Conservation (phyloP, 2,113 vertebrate species). For the Nibea coibor region DNA sequence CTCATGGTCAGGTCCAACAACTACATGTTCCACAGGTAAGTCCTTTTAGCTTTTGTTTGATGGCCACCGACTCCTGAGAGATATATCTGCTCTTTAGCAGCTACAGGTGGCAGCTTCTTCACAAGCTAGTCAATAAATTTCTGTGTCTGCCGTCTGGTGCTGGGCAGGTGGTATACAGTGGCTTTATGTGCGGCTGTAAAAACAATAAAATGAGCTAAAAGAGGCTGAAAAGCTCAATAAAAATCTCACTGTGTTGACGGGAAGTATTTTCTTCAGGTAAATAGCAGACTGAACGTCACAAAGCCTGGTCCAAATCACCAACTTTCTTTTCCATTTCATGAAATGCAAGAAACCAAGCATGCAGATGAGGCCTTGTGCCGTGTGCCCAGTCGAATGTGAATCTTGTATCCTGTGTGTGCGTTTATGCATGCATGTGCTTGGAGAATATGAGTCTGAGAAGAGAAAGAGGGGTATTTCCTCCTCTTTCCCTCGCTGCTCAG, state of each 20-base stretch:
- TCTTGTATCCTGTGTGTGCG: neutral
- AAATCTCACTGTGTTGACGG: neutral
- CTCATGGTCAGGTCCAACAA: neutral
- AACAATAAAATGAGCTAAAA: neutral
- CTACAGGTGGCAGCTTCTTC: neutral
- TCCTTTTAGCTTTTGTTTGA: neutral
- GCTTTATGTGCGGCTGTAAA: neutral
- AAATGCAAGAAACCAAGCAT: conserved; percentile 2
- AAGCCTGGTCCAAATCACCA: neutral
- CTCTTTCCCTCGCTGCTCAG: neutral
- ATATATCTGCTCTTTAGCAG: neutral
- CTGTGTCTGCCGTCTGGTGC: neutral
- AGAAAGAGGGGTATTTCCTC: neutral
- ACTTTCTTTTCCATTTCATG: neutral
- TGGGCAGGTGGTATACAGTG: neutral
- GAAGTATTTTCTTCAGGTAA: neutral
- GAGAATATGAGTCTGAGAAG: conserved; percentile 12
- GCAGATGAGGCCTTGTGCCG: neutral
- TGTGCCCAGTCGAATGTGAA: neutral
- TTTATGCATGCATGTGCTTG: conserved; percentile 30
- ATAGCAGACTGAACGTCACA: neutral
- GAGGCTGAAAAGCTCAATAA: neutral
- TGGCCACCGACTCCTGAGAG: too few relatives aligned
- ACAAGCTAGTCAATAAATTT: neutral
- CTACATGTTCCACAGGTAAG: too few relatives aligned